phyloP scores from a whole-genome alignment of 2,797 vertebrate species.

The Perodicticus potto region DNA sequence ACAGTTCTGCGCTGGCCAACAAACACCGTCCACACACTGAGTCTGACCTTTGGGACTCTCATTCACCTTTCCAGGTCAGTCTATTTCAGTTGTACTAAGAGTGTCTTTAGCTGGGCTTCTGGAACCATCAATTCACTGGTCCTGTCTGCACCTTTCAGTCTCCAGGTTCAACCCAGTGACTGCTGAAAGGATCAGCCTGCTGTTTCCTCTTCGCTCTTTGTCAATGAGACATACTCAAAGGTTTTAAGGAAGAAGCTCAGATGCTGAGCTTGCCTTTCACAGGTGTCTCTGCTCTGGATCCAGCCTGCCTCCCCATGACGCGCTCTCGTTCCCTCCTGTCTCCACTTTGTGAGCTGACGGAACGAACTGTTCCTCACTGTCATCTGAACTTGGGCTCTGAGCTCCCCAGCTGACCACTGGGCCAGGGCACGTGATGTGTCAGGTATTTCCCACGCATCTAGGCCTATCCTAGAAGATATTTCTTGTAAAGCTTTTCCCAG shows the following conservation, averaged over 20 bases:
- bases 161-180: neutral
- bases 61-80: rapidly evolving
- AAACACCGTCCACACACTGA: rapidly evolving
- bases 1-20: neutral
- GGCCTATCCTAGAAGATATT: neutral
- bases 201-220: too few species aligned
- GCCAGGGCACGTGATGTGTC: rapidly evolving
- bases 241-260: neutral
- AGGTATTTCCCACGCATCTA: neutral
- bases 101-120: neutral
- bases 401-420: neutral
- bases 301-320: rapidly evolving
- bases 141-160: neutral
- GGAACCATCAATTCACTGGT: neutral
- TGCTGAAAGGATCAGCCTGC: neutral
- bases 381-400: neutral
- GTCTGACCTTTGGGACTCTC: neutral
- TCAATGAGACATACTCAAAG: neutral
- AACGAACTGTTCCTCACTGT: neutral
- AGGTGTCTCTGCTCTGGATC: rapidly evolving
- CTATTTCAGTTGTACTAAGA: neutral
- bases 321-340: neutral
- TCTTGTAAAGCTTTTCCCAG: neutral
- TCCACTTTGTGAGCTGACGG: neutral
- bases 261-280: neutral